Conservation (phyloP, 1,140 invertebrate species). For the Drosophila pruinosa region DNA sequence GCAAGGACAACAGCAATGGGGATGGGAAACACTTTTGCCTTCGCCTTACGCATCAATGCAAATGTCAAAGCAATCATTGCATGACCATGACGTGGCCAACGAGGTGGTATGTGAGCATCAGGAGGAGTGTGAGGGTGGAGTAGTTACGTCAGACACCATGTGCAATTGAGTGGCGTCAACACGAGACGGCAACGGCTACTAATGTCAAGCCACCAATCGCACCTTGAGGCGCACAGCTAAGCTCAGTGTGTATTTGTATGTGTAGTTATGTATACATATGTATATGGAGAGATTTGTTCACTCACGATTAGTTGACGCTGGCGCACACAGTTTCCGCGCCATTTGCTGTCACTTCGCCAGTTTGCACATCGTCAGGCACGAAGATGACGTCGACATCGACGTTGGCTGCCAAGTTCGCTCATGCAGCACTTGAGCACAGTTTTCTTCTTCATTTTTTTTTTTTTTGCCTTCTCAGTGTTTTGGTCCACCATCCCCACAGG, state of each 20-base stretch:
- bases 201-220: slow-evolving; percentile 2
- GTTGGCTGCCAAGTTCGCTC: slow-evolving; percentile 65
- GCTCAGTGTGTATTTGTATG: slow-evolving; percentile 74
- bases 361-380: slow-evolving; percentile 74
- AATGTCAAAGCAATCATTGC: slow-evolving; percentile 66
- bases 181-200: slow-evolving; percentile 6
- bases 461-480: neutral
- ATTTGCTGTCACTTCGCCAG: slow-evolving; percentile 80
- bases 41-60: slow-evolving; percentile 41
- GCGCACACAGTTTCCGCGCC: slow-evolving; percentile 76
- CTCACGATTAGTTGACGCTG: slow-evolving; percentile 79
- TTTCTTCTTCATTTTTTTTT: slow-evolving; percentile 1
- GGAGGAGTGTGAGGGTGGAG: neutral
- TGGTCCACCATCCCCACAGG: slow-evolving; percentile 18
- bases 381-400: slow-evolving; percentile 30
- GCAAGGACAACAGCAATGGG: neutral
- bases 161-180: slow-evolving; percentile 59
- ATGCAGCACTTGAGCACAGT: slow-evolving; percentile 61
- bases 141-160: slow-evolving; percentile 26
- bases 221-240: slow-evolving; percentile 12
- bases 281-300: slow-evolving; percentile 67
- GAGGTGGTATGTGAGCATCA: neutral
- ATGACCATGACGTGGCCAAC: slow-evolving; percentile 25
- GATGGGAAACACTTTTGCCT: neutral
- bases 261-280: slow-evolving; percentile 83